Conservation (phyloP, 2,797 vertebrate genomes). For the Tenualosa thibaudeaui region DNA sequence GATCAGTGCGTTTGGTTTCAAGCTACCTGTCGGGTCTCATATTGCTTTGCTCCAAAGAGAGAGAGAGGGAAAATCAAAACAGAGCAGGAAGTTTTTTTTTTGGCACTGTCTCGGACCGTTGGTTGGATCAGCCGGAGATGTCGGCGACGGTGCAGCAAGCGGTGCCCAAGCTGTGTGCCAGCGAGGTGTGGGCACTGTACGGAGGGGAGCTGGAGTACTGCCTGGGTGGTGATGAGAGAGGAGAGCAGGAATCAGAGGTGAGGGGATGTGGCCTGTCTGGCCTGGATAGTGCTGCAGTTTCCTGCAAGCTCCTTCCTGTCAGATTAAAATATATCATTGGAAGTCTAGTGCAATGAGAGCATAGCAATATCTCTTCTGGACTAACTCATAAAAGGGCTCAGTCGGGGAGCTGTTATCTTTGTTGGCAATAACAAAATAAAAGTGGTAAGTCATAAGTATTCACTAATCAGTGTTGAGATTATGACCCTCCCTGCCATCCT, state of each 20-base stretch:
- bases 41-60: background rate
- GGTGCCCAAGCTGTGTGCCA: conserved; percentile 47
- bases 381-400: background rate
- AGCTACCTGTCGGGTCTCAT: background rate
- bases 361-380: no score
- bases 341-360: background rate
- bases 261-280: conserved; percentile 23
- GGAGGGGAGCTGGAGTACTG: conserved; percentile 41
- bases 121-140: conserved; percentile 29
- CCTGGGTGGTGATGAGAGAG: conserved; percentile 32
- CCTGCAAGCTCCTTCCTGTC: background rate
- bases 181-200: conserved; percentile 57
- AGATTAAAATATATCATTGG: background rate
- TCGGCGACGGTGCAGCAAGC: conserved; percentile 45
- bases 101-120: background rate
- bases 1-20: background rate
- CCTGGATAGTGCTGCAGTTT: no score
- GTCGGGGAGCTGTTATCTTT: background rate
- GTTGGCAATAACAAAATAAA: background rate
- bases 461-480: background rate
- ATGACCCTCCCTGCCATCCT: no score
- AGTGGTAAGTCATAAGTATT: no score
- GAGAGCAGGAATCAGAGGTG: conserved; percentile 58
- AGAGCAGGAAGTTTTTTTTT: background rate
- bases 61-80: background rate